These are phyloP conservation scores for Tenthredo distinguenda DNA, from an alignment of 2,888 invertebrate species.

Conservation along the genomic window DNA sequence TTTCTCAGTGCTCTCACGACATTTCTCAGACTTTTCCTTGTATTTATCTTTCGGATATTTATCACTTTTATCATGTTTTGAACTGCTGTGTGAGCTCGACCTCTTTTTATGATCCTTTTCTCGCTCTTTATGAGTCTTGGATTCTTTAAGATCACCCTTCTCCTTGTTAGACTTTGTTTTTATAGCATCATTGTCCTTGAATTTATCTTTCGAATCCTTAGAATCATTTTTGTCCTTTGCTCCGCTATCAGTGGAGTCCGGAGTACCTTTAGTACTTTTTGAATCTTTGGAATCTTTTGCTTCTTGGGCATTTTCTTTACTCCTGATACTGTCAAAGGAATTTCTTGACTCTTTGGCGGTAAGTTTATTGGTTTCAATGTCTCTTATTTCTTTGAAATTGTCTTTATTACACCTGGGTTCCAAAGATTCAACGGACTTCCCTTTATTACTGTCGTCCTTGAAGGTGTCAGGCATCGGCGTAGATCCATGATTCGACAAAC, in stretches of 20 bases:
- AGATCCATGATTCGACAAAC: constrained; percentile 76
- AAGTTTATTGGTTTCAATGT: constrained; percentile 65
- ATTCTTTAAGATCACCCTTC: constrained; percentile 62
- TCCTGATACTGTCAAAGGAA: constrained; percentile 68
- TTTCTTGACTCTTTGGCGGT: constrained; percentile 63
- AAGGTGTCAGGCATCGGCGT: constrained; percentile 66
- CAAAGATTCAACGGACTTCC: constrained; percentile 75
- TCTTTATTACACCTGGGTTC: constrained; percentile 69
- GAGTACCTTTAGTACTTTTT: constrained; percentile 62
- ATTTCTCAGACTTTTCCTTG: constrained; percentile 61
- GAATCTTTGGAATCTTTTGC: constrained; percentile 63
- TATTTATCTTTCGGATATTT: constrained; percentile 59
- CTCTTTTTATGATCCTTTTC: constrained; percentile 61
- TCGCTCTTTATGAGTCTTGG: constrained; percentile 59
- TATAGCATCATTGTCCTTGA: constrained; percentile 61
- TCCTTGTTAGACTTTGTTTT: constrained; percentile 66
- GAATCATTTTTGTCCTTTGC: constrained; percentile 67
- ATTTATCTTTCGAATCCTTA: constrained; percentile 69
- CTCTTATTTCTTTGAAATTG: constrained; percentile 70
- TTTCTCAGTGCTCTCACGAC: constrained; percentile 60
- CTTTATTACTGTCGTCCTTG: constrained; percentile 73
- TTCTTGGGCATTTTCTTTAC: constrained; percentile 65
- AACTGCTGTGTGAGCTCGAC: constrained; percentile 51
- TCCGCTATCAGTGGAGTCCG: constrained; percentile 67
- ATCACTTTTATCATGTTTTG: constrained; percentile 50